Conservation (phyloP, 2,113 vertebrate species). For the Rhinogobius similis region DNA sequence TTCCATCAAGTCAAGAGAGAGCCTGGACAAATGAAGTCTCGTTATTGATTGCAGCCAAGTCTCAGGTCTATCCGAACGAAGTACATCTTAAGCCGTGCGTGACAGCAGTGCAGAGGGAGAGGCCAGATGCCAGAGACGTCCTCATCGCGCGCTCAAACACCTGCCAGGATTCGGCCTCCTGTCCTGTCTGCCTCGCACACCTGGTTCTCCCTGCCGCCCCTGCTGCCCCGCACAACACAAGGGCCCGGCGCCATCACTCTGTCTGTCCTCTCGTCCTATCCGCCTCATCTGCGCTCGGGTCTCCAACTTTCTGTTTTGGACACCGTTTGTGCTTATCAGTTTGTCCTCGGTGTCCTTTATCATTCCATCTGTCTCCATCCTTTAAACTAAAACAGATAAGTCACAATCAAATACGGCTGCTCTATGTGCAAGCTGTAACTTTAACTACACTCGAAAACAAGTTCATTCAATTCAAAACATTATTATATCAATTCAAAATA, state of each 20-base stretch:
- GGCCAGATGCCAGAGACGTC: slow-evolving; percentile 56
- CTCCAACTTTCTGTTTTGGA: slow-evolving; percentile 3
- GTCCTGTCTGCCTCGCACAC: slow-evolving; percentile 60
- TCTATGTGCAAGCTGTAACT: not conserved
- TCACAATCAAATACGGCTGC: not conserved
- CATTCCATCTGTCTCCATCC: slow-evolving; percentile 27
- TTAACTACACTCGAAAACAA: not conserved
- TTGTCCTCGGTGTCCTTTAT: slow-evolving; percentile 3
- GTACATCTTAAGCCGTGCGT: slow-evolving; percentile 3
- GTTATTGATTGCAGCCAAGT: not conserved
- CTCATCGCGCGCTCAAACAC: slow-evolving; percentile 47
- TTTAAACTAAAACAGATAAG: slow-evolving; percentile 5
- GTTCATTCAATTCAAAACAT: not conserved
- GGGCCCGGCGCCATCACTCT: slow-evolving; percentile 44
- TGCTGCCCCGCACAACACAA: too few species aligned
- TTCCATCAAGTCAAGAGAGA: not conserved
- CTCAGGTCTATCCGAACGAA: slow-evolving; percentile 7
- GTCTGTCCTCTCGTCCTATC: slow-evolving; percentile 56
- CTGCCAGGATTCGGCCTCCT: slow-evolving; percentile 44
- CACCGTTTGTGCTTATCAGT: slow-evolving; percentile 16
- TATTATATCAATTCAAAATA: too few species aligned
- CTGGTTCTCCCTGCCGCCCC: slow-evolving; percentile 50
- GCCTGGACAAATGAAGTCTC: not conserved
- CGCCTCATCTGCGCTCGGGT: slow-evolving; percentile 19
- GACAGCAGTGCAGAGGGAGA: not conserved